Base-by-base conservation (phyloP, 2,888 invertebrate species). In the Masnerella sp. region DNA sequence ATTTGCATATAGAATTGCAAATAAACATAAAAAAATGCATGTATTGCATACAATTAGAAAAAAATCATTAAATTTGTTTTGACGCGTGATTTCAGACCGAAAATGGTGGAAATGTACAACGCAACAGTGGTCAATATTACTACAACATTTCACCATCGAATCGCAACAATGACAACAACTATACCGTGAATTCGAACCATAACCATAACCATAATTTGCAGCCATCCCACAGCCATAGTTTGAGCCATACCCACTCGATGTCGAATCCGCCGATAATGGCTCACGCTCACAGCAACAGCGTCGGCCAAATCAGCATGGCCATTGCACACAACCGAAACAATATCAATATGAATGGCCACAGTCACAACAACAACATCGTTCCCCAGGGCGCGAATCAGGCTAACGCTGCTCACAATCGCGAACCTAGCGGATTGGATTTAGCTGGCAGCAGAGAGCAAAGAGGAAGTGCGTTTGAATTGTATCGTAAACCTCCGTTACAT, bases 391-490 rank as follows among this genome's bases (percentile, higher is more conserved):
- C 83, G 2, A 75, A 78, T 2, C 61, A 80, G 2, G 74, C 61
- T 17, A 85, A 79, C 77, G 77, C 81, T 4, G 79, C 77, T 70
- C 87, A 85, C 78, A 88, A 84, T 59, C 83, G 89, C 69, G 89
- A 89, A 82, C 88, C 87, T 59, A 90, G 88, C 79, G 89, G 85
- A 74, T 85, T 92, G 8, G 92, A 92, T 81, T 89, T 96, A 84
- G 95, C 95, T 54, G 96, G 96, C 47, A 94, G 96, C 82, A 91
- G 95, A 80, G 96, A 96, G 85, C 96, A 96, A 84, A 90, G 96
- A 58, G 96, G 96, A 20, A 96, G 96, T 75, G 97, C 97, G n/a
- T 97, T 97, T 87, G 97, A 97, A 88, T 89, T 97, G 74, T 97
- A 97, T 87, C 92, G 96, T 78, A 97, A 97, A 88, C 96, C 96